Base-by-base conservation (phyloP, 2,797 vertebrate genomes). In the Pangasius larnaudii region DNA sequence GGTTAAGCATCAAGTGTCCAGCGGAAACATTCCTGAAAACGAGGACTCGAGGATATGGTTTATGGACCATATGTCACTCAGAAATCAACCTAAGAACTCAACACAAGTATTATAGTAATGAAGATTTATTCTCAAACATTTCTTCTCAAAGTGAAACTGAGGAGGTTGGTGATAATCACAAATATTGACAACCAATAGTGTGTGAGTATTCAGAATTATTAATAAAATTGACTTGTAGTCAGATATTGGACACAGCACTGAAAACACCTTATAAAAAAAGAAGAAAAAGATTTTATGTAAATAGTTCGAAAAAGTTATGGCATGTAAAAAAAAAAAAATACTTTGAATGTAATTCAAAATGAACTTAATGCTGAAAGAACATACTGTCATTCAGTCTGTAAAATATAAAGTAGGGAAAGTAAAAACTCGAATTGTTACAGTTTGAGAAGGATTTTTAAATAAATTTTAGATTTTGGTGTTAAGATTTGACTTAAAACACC, bases 11-110 rank as follows among this genome's bases (percentile, higher is more conserved):
- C 63, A 14, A 33, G 46, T 85, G 49, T 89, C 51, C 39, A 14
- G 39, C 59, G 67, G 72, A 88, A 81, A 72, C 24, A n/a, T 84
- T 69, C 22, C 74, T 85, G 6, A 88, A 85, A 87, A 58, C 16
- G 19, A n/a, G n/a, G 53, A 80, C 51, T 13, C 3, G 59, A 13
- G 61, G 51, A 27, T 83, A 46, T 42, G 42, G 5, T 51, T 51
- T 46, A 1, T 16, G 30, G 65, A 16, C 69, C 18, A 22, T 8
- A 1, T 74, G 19, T 3, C n/a, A 78, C 5, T 49, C 27, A 10
- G 14, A 33, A 77, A 49, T 49, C 46, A 18, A 18, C 5, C 5
- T 51, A 3, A 49, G 24, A 14, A 2, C 42, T n/a, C 13, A 46
- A 33, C n/a, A 51, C 49, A 30, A 10, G 9, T 46, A 81, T 80